phyloP scores from a whole-genome alignment of 1,140 invertebrate species.

The Zeugodacus cucurbitae region DNA sequence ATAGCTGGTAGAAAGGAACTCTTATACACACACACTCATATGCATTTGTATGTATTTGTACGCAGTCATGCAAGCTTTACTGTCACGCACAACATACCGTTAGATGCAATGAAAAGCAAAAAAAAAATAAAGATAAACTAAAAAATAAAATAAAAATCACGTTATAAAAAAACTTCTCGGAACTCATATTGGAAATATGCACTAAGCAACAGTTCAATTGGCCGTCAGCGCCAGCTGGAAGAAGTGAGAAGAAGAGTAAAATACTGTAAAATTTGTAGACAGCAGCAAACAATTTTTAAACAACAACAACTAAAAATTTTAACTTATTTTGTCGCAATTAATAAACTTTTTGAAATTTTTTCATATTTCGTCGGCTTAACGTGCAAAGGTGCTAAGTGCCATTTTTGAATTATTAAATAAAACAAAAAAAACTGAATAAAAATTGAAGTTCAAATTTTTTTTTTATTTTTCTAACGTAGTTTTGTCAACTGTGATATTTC shows the following conservation, averaged over 20 bases:
- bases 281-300: no score
- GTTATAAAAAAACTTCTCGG: not conserved
- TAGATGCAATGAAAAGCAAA: not conserved
- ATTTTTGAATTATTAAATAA: no score
- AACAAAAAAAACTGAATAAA: no score
- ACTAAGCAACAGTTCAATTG: not conserved
- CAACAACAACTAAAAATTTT: no score
- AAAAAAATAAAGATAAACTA: not conserved
- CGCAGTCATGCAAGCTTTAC: not conserved
- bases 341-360: no score
- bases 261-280: no score
- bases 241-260: not conserved
- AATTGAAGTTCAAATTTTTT: no score
- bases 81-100: not conserved
- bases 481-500: no score
- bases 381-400: no score
- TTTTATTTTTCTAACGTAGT: no score
- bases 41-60: not conserved
- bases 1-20: not conserved
- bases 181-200: not conserved
- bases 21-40: not conserved
- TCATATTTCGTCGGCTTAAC: no score
- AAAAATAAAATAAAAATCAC: not conserved
- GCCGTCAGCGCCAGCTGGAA: not conserved
- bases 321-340: no score